Evolutionary conservation across 2,797 vertebrate genomes (phyloP).

Genomic region (Eospalax fontanierii): DNA sequence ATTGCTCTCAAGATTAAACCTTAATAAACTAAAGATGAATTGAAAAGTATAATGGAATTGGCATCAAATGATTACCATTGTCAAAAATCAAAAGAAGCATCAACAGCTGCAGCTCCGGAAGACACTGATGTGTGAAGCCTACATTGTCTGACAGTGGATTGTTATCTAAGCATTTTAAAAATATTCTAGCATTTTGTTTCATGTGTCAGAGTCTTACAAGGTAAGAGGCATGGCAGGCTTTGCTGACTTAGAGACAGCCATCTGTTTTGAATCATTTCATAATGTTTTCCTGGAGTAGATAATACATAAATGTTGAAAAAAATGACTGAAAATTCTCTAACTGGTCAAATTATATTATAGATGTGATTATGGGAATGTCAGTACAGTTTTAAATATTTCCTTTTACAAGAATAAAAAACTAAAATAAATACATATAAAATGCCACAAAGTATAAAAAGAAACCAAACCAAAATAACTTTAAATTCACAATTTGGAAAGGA

Average conservation of each 20-base stretch:
- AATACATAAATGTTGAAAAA: constrained; percentile 28
- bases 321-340: not conserved
- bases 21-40: constrained; percentile 25
- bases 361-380: constrained; percentile 46
- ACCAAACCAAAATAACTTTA: not conserved
- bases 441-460: not conserved
- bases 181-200: not conserved
- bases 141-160: not conserved
- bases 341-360: constrained; percentile 15
- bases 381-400: constrained; percentile 55
- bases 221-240: not conserved
- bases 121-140: not conserved
- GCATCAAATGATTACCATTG: not conserved
- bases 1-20: not conserved
- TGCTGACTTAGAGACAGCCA: constrained; percentile 33
- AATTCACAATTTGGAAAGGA: not conserved
- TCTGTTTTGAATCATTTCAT: constrained; percentile 49
- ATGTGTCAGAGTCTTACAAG: not conserved
- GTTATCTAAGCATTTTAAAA: not conserved
- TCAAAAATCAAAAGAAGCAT: constrained; percentile 19
- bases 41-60: constrained; percentile 20
- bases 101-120: not conserved
- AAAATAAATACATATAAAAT: constrained; percentile 31
- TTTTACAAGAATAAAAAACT: constrained; percentile 10
- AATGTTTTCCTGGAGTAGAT: not conserved